Base-by-base conservation (phyloP, 2,797 vertebrate species). In the Pseudomugil gertrudae region DNA sequence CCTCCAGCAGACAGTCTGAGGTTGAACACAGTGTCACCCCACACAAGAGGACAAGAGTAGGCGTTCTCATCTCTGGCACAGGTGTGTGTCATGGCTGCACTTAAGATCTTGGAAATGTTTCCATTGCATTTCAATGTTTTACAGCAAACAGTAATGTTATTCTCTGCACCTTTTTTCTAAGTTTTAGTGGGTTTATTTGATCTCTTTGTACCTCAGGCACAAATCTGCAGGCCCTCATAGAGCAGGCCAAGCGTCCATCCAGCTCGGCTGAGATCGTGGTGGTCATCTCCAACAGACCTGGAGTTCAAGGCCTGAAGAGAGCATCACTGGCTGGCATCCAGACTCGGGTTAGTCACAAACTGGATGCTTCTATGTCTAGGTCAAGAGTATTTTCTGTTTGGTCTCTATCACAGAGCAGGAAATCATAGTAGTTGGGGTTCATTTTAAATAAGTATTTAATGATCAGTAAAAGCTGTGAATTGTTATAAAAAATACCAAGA, bases 61-160 rank as follows among this genome's bases (percentile, higher is more conserved):
- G 92, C 0, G 95, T 98, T 50, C 94, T 99, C 5, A 98, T 99
- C 90, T 99, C 98, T 23, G 98, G 98, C 73, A 95, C 96, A 91
- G 97, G 97, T 98, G 45, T 7, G 78, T 52, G 23, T 38, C 27
- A n/a, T 0, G 6, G 59, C 21, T 24, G 43, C n/a, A 17, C 21
- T 27, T 2, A 13, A 33, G 32, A 33, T 33, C 32, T 13, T 35
- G 33, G 33, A 35, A 35, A 35, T 35, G 3, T 35, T 6, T 33
- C 9, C 9, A 6, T n/a, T n/a, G n/a, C 29, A 30, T 33, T 33
- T 1, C 7, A n/a, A n/a, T 33, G 35, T 36, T 36, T 11, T 36
- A 13, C 2, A 11, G 35, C 10, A 2, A 11, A 11, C 4, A 47
- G 45, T 10, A 17, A 23, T 43, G 40, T 3, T 32, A 5, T 5